Conservation (phyloP, 2,888 invertebrate genomes). For the Busseola fusca region DNA sequence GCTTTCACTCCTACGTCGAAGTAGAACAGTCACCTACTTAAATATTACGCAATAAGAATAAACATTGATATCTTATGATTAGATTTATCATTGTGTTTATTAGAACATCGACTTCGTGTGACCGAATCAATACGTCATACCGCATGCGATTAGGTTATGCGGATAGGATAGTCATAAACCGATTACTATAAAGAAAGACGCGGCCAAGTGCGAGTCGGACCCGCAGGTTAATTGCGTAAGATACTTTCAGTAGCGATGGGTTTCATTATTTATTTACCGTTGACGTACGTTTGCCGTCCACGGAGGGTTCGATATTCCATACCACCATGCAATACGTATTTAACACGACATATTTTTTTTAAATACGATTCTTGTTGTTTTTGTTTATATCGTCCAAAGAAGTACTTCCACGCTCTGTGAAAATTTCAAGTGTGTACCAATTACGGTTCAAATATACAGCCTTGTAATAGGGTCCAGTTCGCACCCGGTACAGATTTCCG, state of each 20-base stretch:
- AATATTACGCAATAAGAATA: conserved; percentile 52
- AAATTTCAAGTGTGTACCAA: neutral
- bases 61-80: conserved; percentile 46
- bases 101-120: conserved; percentile 21
- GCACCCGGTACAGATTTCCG: neutral
- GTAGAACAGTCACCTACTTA: conserved; percentile 48
- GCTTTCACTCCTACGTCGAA: conserved; percentile 51
- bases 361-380: neutral
- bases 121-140: conserved; percentile 5
- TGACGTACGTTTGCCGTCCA: no score
- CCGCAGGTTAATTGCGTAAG: no score
- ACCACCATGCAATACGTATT: no score
- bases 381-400: neutral
- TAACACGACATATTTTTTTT: neutral
- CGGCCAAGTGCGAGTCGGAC: neutral
- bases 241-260: no score
- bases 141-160: neutral
- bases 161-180: neutral
- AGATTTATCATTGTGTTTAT: conserved; percentile 42
- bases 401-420: no score
- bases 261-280: no score
- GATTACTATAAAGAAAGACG: neutral
- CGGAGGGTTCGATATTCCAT: no score
- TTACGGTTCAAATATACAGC: neutral
- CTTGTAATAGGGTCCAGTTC: neutral